Base-by-base conservation (phyloP, 2,888 invertebrate genomes). In the Teleogryllus oceanicus region DNA sequence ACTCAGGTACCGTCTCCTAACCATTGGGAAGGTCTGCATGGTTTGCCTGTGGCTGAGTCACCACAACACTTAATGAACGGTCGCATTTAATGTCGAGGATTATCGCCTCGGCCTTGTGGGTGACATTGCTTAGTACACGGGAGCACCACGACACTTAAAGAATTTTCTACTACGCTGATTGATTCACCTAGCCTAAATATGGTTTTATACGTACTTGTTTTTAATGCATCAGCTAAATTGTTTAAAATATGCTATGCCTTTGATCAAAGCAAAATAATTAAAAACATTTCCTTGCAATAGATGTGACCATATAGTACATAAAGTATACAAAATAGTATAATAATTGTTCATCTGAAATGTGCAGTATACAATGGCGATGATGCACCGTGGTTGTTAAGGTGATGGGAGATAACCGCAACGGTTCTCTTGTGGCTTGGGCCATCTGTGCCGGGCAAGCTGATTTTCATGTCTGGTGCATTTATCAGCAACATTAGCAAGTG, bases 1-100 rank as follows among this genome's bases (percentile, higher is more conserved):
- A 62, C 62, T 62, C 62, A 62, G 62, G 62, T 62, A 62, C 62
- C 62, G n/a, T 62, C 62, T 62, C 62, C 62, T n/a, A 62, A 62
- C 62, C 62, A 62, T 62, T 62, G 13, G 13, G 10, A 62, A 62
- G 62, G 62, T 62, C 16, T 62, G 62, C n/a, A 62, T 62, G 62
- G 62, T 62, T 62, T 62, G 62, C 62, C 62, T n/a, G n/a, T 18
- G 62, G 62, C 62, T 62, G 62, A n/a, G n/a, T 62, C 62, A 62
- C 62, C 13, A 62, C 62, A 62, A 62, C 62, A 62, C 62, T 62
- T 62, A 62, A 62, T 62, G 62, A 62, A 62, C 62, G 62, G 13
- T 62, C 13, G 16, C 62, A 62, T 62, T 62, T 62, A 62, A 62
- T 62, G 16, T 62, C 62, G n/a, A 62, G 62, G 16, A 62, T 13